Evolutionary conservation across 2,113 vertebrate species (phyloP).

Genomic region (Sander lucioperca): DNA sequence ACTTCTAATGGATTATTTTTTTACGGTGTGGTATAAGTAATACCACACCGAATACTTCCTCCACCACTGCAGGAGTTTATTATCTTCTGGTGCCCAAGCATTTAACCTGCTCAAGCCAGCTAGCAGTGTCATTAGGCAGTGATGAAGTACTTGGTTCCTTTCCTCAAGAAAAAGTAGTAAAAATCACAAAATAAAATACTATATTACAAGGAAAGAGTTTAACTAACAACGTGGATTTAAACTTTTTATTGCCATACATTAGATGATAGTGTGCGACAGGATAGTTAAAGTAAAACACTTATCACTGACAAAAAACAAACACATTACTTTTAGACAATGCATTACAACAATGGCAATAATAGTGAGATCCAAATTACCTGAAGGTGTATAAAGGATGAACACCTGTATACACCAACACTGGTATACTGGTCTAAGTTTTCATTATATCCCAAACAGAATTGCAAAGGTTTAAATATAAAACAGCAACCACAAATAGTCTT

Average conservation of each 20-base stretch:
- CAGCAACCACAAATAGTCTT: not conserved
- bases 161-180: not conserved
- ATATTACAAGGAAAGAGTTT: not conserved
- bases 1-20: not conserved
- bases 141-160: not conserved
- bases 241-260: constrained; percentile 25
- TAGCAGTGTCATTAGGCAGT: too few relatives aligned
- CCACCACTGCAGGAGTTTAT: not conserved
- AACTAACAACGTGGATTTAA: not conserved
- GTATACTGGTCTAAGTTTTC: not conserved
- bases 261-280: not conserved
- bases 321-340: not conserved
- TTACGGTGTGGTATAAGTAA: not conserved
- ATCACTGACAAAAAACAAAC: constrained; percentile 16
- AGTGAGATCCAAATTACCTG: not conserved
- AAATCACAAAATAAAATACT: not conserved
- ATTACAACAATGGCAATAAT: not conserved
- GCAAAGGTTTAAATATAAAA: not conserved
- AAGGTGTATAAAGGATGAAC: not conserved
- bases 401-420: not conserved
- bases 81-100: not conserved
- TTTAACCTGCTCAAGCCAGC: not conserved
- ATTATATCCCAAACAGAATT: not conserved
- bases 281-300: not conserved
- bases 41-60: not conserved